Base-by-base conservation (phyloP, 1,140 invertebrate species). In the Drosophila parvula region DNA sequence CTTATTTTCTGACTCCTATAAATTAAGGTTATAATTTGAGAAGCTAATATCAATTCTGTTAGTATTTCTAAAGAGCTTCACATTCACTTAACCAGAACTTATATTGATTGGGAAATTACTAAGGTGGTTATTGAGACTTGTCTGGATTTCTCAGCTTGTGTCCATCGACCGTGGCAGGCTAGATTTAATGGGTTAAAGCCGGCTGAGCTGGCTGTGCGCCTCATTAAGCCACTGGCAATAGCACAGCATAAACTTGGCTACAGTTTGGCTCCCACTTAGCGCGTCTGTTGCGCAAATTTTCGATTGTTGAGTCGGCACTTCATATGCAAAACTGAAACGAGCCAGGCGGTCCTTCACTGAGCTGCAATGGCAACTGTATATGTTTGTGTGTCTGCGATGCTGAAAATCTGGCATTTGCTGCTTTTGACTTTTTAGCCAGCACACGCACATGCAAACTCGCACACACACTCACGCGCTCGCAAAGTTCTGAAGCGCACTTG, bases 281-380 rank as follows among this genome's bases (percentile, higher is more conserved):
- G 83, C 58, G 83, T 82, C 83, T 86, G 79, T 88, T 82, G 79
- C 83, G 64, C 76, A 86, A 88, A 86, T 86, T 88, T 86, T 86
- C 83, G 83, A 86, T 86, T 86, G 83, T 86, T 88, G 83, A 79
- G 83, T 77, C 83, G 83, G 79, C 83, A 86, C 79, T 86, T 83
- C 83, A 86, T 86, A 86, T 86, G 83, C 83, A 77, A 86, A 86
- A 86, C 79, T 73, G 81, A 77, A 81, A 62, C 58, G 53, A 73
- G 16, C 56, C 16, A 16, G 40, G 27, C 38, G 38, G n/a, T 36
- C 32, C 51, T 22, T 22, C 18, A 28, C 34, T 44, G 74, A 51
- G 44, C 61, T 73, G 77, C 58, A 70, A 27, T 51, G 16, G 55
- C 77, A 77, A 74, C 74, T 60, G 30, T 63, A 34, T 73, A 40